These are phyloP conservation scores for Aporophyla lueneburgensis DNA, from an alignment of 2,888 invertebrate genomes.

Conservation along the genomic window DNA sequence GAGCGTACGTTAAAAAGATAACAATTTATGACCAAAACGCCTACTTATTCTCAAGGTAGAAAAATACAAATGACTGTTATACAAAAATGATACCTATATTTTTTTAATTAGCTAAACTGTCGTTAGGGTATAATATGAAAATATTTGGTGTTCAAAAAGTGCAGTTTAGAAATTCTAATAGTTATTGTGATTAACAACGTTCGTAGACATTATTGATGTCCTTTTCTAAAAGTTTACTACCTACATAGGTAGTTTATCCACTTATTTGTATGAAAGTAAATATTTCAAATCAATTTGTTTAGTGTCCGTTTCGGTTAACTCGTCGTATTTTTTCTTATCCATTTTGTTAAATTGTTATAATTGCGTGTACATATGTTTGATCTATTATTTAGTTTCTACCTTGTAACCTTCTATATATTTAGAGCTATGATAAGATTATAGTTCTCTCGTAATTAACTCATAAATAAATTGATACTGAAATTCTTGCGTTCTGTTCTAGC, in stretches of 20 bases:
- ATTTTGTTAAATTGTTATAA: conserved; percentile 63
- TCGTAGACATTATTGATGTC: conserved; percentile 78
- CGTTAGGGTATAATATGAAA: conserved; percentile 84
- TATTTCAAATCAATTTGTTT: conserved; percentile 32
- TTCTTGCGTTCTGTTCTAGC: conserved; percentile 49
- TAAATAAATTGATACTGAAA: conserved; percentile 42
- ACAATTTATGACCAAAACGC: conserved; percentile 83
- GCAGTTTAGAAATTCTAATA: conserved; percentile 82
- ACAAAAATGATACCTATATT: conserved; percentile 86
- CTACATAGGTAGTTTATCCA: conserved; percentile 66
- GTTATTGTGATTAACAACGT: conserved; percentile 78
- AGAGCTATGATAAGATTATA: conserved; percentile 71
- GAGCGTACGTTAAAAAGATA: conserved; percentile 68
- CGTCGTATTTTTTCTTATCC: conserved; percentile 44
- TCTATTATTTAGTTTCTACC: conserved; percentile 62
- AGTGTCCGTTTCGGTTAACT: conserved; percentile 48
- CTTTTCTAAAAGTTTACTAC: conserved; percentile 71
- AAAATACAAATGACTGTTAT: conserved; percentile 86
- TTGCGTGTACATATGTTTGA: conserved; percentile 61
- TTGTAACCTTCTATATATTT: conserved; percentile 57
- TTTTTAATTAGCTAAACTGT: conserved; percentile 90
- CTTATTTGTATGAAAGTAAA: conserved; percentile 64
- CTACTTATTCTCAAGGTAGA: conserved; percentile 83
- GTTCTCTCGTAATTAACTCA: conserved; percentile 60
- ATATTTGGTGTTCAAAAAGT: conserved; percentile 88